Evolutionary conservation across 2,797 vertebrate genomes (phyloP).

Genomic region (Allobates femoralis): DNA sequence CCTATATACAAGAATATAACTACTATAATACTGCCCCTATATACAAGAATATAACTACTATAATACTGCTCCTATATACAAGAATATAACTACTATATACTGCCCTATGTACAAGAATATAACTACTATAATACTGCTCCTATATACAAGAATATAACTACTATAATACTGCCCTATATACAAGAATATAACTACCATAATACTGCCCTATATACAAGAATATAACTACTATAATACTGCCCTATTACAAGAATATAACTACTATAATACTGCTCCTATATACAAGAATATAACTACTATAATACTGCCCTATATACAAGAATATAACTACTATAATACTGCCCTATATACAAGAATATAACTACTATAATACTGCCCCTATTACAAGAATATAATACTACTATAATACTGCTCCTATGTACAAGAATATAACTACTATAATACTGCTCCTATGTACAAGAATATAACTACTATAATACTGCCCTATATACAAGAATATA

Average conservation of each 20-base stretch:
- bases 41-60: conserved; percentile 9
- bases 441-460: no score
- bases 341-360: conserved; percentile 1
- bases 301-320: background rate
- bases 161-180: background rate
- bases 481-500: no score
- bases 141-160: background rate
- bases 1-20: no score
- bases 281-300: conserved; percentile 10
- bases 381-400: no score
- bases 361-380: conserved; percentile 12
- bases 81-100: conserved; percentile 3
- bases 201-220: background rate
- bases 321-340: conserved; percentile 1
- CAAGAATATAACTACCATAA: conserved; percentile 10
- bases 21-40: no score
- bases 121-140: conserved; percentile 1
- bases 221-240: no score
- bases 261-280: conserved; percentile 8
- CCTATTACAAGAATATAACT: conserved; percentile 12
- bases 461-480: no score
- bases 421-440: no score
- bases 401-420: no score
- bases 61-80: background rate
- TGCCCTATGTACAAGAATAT: no score